Conservation (phyloP, 2,797 vertebrate species). For the Protonibea diacanthus region DNA sequence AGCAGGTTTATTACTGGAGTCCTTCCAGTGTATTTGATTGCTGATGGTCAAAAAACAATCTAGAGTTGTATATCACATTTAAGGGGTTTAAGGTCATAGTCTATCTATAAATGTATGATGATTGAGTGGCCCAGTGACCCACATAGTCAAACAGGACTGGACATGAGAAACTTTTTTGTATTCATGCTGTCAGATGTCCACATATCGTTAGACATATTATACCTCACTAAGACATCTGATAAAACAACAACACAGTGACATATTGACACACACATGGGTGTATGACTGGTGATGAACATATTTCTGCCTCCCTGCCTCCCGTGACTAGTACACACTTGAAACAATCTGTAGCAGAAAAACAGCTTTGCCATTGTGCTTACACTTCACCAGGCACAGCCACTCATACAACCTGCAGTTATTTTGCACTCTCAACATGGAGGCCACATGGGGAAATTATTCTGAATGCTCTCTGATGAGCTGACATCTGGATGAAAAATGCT, state of each 20-base stretch:
- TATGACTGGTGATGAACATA: neutral
- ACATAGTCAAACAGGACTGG: conserved; percentile 24
- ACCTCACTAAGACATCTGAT: neutral
- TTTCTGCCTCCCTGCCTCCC: neutral
- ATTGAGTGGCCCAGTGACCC: conserved; percentile 18
- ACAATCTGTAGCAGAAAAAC: conserved; percentile 1
- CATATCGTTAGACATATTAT: neutral
- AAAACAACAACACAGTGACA: neutral
- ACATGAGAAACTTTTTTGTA: neutral
- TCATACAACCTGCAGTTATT: conserved; percentile 24
- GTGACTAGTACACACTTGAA: neutral
- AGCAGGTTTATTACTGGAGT: conserved; percentile 36
- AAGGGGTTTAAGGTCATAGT: conserved; percentile 2
- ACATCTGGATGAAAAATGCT: conserved; percentile 51
- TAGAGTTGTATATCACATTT: conserved; percentile 34
- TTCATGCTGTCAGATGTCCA: conserved; percentile 2
- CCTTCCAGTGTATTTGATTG: conserved; percentile 28
- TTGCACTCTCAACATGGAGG: conserved; percentile 23
- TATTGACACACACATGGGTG: conserved; percentile 11
- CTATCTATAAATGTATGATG: conserved; percentile 33
- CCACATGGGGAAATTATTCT: conserved; percentile 39
- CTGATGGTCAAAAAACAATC: conserved; percentile 43
- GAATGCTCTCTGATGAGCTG: conserved; percentile 49
- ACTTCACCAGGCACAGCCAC: conserved; percentile 1
- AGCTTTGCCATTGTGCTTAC: neutral